Evolutionary conservation across 2,113 vertebrate genomes (phyloP).

Genomic region (Choloepus hoffmanni): DNA sequence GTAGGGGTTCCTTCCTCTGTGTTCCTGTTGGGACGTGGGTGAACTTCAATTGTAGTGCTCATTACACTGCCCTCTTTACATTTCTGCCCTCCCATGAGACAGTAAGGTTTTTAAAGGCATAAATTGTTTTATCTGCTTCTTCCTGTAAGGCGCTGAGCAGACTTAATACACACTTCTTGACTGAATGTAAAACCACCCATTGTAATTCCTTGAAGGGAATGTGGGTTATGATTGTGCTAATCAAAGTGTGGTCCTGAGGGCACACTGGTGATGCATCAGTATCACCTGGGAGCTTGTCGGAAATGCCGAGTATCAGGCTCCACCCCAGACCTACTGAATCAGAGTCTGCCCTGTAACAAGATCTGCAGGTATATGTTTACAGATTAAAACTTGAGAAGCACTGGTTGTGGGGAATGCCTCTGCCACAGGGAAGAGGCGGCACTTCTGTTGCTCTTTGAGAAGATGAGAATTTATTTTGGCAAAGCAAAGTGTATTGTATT

Average conservation of each 20-base stretch:
- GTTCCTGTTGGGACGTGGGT: background rate
- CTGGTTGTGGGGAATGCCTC: background rate
- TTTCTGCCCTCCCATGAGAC: background rate
- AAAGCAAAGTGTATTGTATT: background rate
- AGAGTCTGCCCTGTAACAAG: background rate
- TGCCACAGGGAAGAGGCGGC: background rate
- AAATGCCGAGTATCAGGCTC: background rate
- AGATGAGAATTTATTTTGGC: background rate
- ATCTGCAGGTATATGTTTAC: background rate
- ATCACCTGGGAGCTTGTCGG: background rate
- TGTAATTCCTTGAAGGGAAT: background rate
- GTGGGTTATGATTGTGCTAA: background rate
- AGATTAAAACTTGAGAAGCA: background rate
- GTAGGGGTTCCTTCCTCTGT: background rate
- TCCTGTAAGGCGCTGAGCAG: background rate
- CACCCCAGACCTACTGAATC: background rate
- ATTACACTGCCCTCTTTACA: background rate
- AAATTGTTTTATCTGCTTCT: background rate
- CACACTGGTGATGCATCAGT: too few relatives aligned
- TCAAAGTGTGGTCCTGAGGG: background rate
- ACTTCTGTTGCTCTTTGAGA: background rate
- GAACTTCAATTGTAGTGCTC: background rate
- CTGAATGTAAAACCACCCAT: background rate
- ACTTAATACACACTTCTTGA: background rate
- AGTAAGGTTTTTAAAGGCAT: conserved; percentile 21